These are phyloP conservation scores for Limnephilus rhombicus DNA, from an alignment of 2,888 invertebrate genomes.

Conservation along the genomic window DNA sequence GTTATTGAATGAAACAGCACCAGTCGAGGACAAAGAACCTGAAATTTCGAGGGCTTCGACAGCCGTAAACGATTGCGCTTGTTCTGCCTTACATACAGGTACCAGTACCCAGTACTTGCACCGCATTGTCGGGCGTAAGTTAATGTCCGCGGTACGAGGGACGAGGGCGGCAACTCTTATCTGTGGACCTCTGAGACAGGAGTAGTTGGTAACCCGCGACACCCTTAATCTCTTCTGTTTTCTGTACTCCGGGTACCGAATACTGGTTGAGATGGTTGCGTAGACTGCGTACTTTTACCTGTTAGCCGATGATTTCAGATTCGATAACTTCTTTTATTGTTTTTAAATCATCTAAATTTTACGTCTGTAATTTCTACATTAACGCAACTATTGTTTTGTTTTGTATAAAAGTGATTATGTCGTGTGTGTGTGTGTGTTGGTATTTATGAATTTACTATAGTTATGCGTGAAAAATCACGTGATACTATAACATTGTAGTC, in stretches of 20 bases:
- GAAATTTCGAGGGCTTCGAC: conserved; percentile 1
- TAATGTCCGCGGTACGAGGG: background rate
- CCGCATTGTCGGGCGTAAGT: background rate
- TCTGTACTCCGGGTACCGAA: background rate
- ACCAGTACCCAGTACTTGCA: background rate
- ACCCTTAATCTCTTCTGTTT: background rate
- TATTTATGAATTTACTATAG: no score
- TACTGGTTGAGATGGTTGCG: background rate
- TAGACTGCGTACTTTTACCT: no score
- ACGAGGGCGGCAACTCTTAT: background rate
- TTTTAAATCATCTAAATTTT: no score
- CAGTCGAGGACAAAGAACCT: background rate
- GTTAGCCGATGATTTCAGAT: no score
- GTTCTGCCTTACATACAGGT: background rate
- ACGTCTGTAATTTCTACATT: no score
- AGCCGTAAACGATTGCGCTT: background rate
- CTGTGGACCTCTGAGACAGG: background rate
- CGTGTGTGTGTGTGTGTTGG: no score
- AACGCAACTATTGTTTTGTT: no score
- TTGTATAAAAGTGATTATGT: no score
- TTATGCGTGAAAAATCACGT: no score
- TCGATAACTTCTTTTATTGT: no score
- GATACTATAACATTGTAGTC: no score
- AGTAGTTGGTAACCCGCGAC: background rate
- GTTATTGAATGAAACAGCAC: background rate